These are phyloP conservation scores for Megalonaias nervosa DNA, from an alignment of 1,140 invertebrate species.

Conservation along the genomic window DNA sequence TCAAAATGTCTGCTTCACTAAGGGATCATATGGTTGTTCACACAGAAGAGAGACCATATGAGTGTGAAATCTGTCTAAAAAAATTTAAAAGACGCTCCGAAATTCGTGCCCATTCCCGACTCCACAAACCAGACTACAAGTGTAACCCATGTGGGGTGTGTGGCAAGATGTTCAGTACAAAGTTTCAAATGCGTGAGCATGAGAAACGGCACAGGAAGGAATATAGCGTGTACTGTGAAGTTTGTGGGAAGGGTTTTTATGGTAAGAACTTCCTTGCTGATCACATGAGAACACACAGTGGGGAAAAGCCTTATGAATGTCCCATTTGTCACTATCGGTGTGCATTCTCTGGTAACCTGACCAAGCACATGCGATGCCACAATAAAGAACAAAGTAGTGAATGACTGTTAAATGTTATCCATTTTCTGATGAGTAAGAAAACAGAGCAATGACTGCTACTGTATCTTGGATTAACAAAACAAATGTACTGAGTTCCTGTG, in stretches of 20 bases:
- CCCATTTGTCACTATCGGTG: conserved; percentile 25
- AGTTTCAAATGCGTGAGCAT: conserved; percentile 25
- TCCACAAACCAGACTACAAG: too few species aligned
- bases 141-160: conserved; percentile 27
- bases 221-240: conserved; percentile 19
- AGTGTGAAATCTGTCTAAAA: too few species aligned
- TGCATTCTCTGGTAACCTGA: conserved; percentile 32
- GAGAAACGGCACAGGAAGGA: conserved; percentile 33
- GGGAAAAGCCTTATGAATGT: conserved; percentile 29
- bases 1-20: too few species aligned
- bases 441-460: too few species aligned
- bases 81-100: too few species aligned
- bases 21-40: too few species aligned
- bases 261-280: conserved; percentile 18
- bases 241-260: conserved; percentile 34
- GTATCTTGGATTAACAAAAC: too few species aligned
- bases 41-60: too few species aligned
- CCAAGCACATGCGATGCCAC: conserved; percentile 30
- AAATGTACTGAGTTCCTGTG: too few species aligned
- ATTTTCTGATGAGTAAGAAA: too few species aligned
- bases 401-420: too few species aligned
- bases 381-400: background rate
- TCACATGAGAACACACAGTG: conserved; percentile 30
- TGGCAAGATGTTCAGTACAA: conserved; percentile 27
- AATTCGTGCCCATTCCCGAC: too few species aligned